Percentiles rank a stretch among this genome's conserved stretches.
Conservation (phyloP, 2,797 vertebrate species). For the Sylvia borin region DNA sequence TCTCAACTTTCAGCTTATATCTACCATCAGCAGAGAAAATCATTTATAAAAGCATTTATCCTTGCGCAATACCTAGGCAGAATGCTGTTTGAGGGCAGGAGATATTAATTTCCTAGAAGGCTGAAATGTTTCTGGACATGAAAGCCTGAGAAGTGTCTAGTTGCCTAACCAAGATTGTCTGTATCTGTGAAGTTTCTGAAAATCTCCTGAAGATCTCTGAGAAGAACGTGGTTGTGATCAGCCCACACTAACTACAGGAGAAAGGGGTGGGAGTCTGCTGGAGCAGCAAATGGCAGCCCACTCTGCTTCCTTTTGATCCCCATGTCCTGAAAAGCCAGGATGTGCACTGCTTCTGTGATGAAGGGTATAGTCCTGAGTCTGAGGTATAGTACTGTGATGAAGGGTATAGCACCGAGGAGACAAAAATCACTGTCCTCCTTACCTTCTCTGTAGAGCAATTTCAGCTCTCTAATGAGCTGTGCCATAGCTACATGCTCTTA, state of each 20-base stretch:
- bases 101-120: neutral
- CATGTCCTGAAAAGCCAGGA: neutral
- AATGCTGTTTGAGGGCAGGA: neutral
- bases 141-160: neutral
- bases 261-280: neutral
- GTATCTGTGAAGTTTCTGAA: neutral
- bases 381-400: no score
- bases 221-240: neutral
- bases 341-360: neutral
- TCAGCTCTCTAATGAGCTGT: neutral
- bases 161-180: neutral
- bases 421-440: neutral
- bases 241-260: neutral
- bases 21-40: neutral
- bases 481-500: fast-evolving
- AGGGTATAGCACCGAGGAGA: neutral
- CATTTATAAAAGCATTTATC: neutral
- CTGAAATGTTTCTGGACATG: neutral
- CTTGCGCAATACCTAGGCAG: neutral
- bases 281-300: neutral
- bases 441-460: neutral
- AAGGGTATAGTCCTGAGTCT: neutral
- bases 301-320: neutral
- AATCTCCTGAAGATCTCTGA: neutral
- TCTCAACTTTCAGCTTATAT: neutral